Conservation (phyloP, 2,888 invertebrate genomes). For the Auanema freiburgensis region DNA sequence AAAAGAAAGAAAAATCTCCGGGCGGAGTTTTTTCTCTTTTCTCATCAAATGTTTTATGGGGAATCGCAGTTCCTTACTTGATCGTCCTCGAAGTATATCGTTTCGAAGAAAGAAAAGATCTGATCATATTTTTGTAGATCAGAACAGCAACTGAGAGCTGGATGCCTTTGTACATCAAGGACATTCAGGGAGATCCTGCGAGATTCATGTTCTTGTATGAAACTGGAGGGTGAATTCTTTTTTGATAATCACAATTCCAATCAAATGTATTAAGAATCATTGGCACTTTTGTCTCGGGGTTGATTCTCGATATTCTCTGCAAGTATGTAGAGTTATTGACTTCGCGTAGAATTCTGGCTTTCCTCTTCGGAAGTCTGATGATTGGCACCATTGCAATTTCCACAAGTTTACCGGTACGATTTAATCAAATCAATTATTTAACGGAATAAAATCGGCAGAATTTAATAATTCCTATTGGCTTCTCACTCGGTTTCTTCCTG, state of each 20-base stretch:
- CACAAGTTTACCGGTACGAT: constrained; percentile 30
- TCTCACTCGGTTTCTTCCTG: no score
- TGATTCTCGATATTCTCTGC: constrained; percentile 26
- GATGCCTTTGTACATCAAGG: constrained; percentile 32
- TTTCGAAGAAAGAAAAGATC: background rate
- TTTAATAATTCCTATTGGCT: no score
- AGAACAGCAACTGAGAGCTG: constrained; percentile 46
- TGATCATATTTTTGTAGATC: constrained; percentile 19
- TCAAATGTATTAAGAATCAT: constrained; percentile 21
- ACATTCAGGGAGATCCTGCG: constrained; percentile 23
- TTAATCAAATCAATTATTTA: background rate
- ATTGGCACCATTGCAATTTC: constrained; percentile 20
- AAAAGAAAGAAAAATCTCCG: background rate
- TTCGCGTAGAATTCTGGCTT: constrained; percentile 21
- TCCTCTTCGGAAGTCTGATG: constrained; percentile 22
- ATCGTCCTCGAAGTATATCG: constrained; percentile 26
- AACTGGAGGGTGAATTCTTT: constrained; percentile 29
- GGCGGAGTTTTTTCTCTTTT: constrained; percentile 8
- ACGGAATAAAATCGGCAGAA: no score
- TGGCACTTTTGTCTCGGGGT: constrained; percentile 32
- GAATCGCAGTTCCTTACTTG: constrained; percentile 21
- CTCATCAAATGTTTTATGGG: constrained; percentile 25
- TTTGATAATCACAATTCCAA: background rate
- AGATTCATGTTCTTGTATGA: constrained; percentile 36
- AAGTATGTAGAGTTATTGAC: constrained; percentile 16